Evolutionary conservation across 1,140 invertebrate genomes (phyloP).

Genomic region (Halesus radiatus): DNA sequence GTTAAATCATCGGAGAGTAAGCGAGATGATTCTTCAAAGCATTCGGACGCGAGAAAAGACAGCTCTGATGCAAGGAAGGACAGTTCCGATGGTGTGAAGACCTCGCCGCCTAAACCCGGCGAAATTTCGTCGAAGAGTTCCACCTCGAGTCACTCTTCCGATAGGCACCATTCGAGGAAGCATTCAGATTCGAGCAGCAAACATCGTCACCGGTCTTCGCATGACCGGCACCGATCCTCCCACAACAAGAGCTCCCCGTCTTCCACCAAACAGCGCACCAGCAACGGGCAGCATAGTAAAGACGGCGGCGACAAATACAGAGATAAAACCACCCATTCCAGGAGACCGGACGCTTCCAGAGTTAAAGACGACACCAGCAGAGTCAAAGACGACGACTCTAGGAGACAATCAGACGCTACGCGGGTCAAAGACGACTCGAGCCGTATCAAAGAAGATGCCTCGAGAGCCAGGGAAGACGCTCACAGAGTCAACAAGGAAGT

Average conservation of each 20-base stretch:
- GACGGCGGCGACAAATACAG: background rate
- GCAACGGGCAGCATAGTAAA: background rate
- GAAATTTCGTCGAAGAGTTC: constrained; percentile 49
- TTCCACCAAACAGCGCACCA: background rate
- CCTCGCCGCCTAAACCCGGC: background rate
- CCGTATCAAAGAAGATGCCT: too few species aligned
- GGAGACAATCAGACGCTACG: background rate
- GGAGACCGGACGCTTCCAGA: too few species aligned
- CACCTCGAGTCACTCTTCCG: constrained; percentile 49
- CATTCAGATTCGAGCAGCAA: constrained; percentile 48
- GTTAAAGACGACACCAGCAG: too few species aligned
- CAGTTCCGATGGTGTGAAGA: background rate
- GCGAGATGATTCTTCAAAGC: background rate
- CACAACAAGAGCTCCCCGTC: background rate
- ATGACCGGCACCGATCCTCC: constrained; percentile 36
- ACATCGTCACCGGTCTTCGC: constrained; percentile 45
- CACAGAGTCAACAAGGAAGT: too few species aligned
- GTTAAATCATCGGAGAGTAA: background rate
- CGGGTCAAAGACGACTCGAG: background rate
- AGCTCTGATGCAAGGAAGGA: constrained; percentile 2
- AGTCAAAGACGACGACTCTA: background rate
- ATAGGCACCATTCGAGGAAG: constrained; percentile 45
- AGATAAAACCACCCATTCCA: too few species aligned
- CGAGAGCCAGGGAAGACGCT: too few species aligned
- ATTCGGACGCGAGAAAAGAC: constrained; percentile 40